A percentile compares a stretch with the other conserved stretches of the same genome.
Conservation (phyloP, 2,797 vertebrate species). For the Rhynchotus rufescens region DNA sequence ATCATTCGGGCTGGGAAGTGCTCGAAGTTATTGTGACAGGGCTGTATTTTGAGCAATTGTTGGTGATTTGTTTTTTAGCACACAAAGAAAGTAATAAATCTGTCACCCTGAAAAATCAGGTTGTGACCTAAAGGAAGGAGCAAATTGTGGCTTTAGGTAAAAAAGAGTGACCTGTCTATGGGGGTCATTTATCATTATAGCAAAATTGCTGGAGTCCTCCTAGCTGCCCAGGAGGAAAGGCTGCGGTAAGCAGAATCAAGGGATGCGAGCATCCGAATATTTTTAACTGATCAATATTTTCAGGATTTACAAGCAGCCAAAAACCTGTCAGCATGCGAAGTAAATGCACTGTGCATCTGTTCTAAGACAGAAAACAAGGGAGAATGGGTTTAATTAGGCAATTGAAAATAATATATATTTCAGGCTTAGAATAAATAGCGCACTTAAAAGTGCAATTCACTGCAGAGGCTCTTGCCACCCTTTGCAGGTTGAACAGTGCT, state of each 20-base stretch:
- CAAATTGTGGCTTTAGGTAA: constrained; percentile 91
- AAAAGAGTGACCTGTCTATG: constrained; percentile 91
- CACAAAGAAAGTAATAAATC: constrained; percentile 90
- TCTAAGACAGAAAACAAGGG: constrained; percentile 18
- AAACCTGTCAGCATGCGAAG: constrained; percentile 42
- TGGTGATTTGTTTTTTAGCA: constrained; percentile 85
- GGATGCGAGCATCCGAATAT: constrained; percentile 80
- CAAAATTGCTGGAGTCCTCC: constrained; percentile 88
- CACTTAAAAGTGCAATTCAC: background rate
- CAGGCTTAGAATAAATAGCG: background rate
- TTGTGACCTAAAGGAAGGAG: constrained; percentile 86
- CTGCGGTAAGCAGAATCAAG: constrained; percentile 88
- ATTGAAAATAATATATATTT: background rate
- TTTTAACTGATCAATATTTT: constrained; percentile 82
- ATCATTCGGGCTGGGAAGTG: constrained; percentile 51
- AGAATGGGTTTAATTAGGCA: constrained; percentile 14
- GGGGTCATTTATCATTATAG: constrained; percentile 91
- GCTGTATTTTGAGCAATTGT: constrained; percentile 84
- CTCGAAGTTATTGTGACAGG: constrained; percentile 73
- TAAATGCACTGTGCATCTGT: background rate
- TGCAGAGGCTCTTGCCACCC: background rate
- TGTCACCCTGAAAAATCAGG: constrained; percentile 90
- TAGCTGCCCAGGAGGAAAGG: constrained; percentile 87
- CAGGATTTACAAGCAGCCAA: constrained; percentile 73
- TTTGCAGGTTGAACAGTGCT: background rate